Percentiles rank a stretch among this genome's conserved stretches.
These are phyloP conservation scores for Drosophila sp. DNA, from an alignment of 1,140 invertebrate genomes.

Conservation along the genomic window DNA sequence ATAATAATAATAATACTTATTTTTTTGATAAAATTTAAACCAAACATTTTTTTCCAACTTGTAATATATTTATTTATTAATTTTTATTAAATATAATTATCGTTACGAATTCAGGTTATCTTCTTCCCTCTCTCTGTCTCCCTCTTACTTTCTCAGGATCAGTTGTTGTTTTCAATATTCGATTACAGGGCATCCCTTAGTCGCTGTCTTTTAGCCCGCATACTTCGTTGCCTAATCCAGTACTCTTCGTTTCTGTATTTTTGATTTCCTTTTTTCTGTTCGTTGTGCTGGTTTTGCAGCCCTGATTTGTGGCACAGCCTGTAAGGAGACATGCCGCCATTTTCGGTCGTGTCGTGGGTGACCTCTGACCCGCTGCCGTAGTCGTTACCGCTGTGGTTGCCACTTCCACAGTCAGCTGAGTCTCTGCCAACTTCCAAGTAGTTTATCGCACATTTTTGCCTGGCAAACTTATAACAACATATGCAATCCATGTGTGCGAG, in stretches of 20 bases:
- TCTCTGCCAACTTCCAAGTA: constrained; percentile 60
- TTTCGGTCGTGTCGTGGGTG: constrained; percentile 50
- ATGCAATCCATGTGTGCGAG: constrained; percentile 49
- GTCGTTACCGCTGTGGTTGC: not conserved
- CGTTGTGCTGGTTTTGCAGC: not conserved
- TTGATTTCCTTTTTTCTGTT: not conserved
- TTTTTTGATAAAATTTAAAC: too few relatives aligned
- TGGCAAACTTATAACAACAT: constrained; percentile 72
- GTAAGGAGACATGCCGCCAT: constrained; percentile 63
- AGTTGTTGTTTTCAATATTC: not conserved
- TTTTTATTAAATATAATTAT: too few relatives aligned
- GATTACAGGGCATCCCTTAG: not conserved
- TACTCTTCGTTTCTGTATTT: not conserved
- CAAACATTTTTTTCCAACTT: too few relatives aligned
- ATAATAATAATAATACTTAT: too few relatives aligned
- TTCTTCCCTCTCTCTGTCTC: not conserved
- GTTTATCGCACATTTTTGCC: constrained; percentile 77
- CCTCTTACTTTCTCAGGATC: not conserved
- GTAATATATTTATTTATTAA: too few relatives aligned
- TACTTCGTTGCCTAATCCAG: not conserved
- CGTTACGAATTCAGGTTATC: too few relatives aligned
- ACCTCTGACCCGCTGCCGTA: constrained; percentile 26
- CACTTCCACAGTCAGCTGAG: constrained; percentile 3
- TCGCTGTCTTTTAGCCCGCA: not conserved
- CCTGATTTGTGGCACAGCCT: constrained; percentile 35